These are phyloP conservation scores for Ctenochaetus hawaiiensis DNA, from an alignment of 2,797 vertebrate species.

Conservation along the genomic window DNA sequence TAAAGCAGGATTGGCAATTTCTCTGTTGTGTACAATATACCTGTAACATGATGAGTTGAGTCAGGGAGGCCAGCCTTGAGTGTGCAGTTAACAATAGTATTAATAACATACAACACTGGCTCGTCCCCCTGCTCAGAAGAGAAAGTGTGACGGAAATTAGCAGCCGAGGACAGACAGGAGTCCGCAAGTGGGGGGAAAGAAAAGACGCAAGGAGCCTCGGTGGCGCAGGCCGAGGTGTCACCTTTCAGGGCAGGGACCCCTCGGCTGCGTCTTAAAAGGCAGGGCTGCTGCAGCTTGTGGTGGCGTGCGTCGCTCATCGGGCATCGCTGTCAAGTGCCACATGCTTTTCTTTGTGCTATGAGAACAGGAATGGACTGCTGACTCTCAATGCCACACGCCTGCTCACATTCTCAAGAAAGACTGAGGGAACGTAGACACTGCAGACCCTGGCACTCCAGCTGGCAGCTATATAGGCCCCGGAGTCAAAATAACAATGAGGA, in stretches of 20 bases:
- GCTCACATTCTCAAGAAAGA: constrained; percentile 75
- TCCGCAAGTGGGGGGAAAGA: constrained; percentile 72
- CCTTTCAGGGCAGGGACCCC: constrained; percentile 77
- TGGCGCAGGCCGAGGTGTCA: constrained; percentile 70
- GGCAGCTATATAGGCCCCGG: constrained; percentile 36
- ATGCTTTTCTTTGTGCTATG: constrained; percentile 79
- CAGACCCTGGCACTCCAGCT: constrained; percentile 39
- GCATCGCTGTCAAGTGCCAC: constrained; percentile 77
- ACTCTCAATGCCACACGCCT: constrained; percentile 69
- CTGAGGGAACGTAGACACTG: constrained; percentile 53
- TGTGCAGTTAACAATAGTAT: constrained; percentile 83
- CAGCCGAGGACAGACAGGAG: constrained; percentile 78
- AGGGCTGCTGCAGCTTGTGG: constrained; percentile 53
- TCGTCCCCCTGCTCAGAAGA: constrained; percentile 55
- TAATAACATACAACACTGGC: constrained; percentile 78
- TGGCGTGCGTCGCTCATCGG: constrained; percentile 55
- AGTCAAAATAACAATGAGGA: constrained; percentile 60
- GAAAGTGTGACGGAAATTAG: constrained; percentile 86
- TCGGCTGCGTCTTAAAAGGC: constrained; percentile 79
- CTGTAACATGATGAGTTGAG: constrained; percentile 81
- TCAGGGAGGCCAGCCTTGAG: constrained; percentile 73
- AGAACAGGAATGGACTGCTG: constrained; percentile 67
- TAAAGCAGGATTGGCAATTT: constrained; percentile 72
- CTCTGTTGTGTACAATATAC: constrained; percentile 73
- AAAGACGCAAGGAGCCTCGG: constrained; percentile 73